phyloP scores from a whole-genome alignment of 2,888 invertebrate species.

The Myopa tessellatipennis region DNA sequence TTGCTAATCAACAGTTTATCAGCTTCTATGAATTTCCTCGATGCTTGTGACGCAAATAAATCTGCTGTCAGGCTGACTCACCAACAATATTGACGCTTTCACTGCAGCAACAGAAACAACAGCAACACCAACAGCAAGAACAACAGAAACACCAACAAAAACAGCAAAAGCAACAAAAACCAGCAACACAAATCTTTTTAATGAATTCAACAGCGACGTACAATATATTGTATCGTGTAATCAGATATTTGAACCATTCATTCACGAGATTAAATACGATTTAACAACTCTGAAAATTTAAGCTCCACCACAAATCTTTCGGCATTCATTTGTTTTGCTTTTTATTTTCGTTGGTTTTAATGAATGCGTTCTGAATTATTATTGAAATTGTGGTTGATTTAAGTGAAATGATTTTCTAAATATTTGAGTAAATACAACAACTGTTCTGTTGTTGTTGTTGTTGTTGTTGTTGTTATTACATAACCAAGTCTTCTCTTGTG shows the following conservation, averaged over 20 bases:
- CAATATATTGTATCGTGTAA: too few species aligned
- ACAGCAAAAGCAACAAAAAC: not conserved
- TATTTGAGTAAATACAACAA: too few species aligned
- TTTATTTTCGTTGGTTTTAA: too few species aligned
- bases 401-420: not conserved
- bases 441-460: not conserved
- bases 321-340: too few species aligned
- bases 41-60: conserved; percentile 20
- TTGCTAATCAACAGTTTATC: conserved; percentile 36
- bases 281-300: too few species aligned
- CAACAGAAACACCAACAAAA: conserved; percentile 8
- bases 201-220: not conserved
- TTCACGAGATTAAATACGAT: too few species aligned
- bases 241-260: too few species aligned
- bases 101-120: not conserved
- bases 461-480: not conserved
- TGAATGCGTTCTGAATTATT: too few species aligned
- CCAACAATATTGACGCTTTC: not conserved
- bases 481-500: too few species aligned
- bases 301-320: too few species aligned
- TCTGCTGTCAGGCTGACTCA: not conserved
- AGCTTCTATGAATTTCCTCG: not conserved
- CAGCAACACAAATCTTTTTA: not conserved
- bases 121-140: not conserved
- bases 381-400: too few species aligned